phyloP scores from a whole-genome alignment of 2,113 vertebrate genomes.

The Tupaia chinensis region DNA sequence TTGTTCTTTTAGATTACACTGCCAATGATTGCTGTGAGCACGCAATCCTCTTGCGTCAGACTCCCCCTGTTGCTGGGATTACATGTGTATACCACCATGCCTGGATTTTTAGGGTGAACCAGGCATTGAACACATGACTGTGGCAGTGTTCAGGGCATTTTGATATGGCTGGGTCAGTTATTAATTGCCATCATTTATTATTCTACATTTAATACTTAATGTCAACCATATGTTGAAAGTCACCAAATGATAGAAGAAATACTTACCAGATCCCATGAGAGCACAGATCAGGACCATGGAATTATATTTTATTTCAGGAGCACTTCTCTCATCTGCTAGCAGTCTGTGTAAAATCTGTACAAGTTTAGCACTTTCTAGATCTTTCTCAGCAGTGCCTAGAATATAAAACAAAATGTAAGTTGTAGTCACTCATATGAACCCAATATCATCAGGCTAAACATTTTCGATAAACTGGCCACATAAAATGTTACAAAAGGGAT shows the following conservation, averaged over 20 bases:
- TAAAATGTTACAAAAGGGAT: neutral
- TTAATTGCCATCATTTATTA: neutral
- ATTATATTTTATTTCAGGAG: constrained; percentile 99
- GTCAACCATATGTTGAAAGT: neutral
- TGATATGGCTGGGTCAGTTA: neutral
- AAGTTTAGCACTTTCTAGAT: constrained; percentile 94
- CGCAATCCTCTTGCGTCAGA: no score
- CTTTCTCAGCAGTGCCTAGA: constrained; percentile 95
- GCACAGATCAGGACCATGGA: constrained; percentile 99
- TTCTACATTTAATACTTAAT: neutral
- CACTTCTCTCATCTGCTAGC: constrained; percentile 95
- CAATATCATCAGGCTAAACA: neutral
- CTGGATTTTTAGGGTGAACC: no score
- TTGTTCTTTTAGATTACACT: no score
- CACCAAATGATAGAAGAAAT: neutral
- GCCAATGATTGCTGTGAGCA: no score
- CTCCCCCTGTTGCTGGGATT: no score
- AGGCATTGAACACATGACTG: no score
- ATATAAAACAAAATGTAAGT: constrained; percentile 65
- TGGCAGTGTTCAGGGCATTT: no score
- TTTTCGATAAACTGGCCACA: neutral
- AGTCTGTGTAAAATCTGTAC: constrained; percentile 97
- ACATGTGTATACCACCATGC: no score
- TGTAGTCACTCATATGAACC: neutral
- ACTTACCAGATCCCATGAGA: constrained; percentile 95